Base-by-base conservation (phyloP, 2,113 vertebrate species). In the Oreochromis niloticus region DNA sequence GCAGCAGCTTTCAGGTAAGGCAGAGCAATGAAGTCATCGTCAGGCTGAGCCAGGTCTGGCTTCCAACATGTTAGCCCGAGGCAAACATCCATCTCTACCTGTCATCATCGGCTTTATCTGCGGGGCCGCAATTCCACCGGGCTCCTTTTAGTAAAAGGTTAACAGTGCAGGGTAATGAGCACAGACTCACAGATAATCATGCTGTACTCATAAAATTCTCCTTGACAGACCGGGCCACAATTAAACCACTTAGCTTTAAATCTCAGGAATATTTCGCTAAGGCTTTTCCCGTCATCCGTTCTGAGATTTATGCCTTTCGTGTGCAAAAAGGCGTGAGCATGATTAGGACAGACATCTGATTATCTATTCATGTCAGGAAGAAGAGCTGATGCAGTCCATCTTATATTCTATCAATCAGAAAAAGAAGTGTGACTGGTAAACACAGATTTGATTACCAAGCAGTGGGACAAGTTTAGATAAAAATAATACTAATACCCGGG, bases 31-130 rank as follows among this genome's bases (percentile, higher is more conserved):
- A 90, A 87, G 90, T 88, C 91, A 94, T 82, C 71, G 84, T 85
- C 84, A 90, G 87, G 78, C 89, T 48, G 52, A 19, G 57, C 75
- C 48, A 13, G 22, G 85, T 93, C 82, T 93, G 88, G 87, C 85
- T 87, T 85, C 78, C 34, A 46, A 87, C 81, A 52, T 36, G 59
- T 68, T 84, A 46, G 78, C 91, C 93, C 1, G 10, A 91, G 93
- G 91, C 91, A 36, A 90, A 85, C 82, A 88, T 92, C 86, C 82
- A 66, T 71, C 52, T 68, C 52, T 7, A 41, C 75, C 75, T 92
- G 88, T 95, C 91, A 93, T 88, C 90, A n/a, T 30, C 41, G 3
- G 73, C 85, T 86, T 88, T 78, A 80, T 86, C 89, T 83, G 5
- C 32, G 22, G 6, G 81, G 68, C 71, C 6, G 30, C 59, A 36